Conservation (phyloP, 2,113 vertebrate species). For the Eptatretus burgeri region DNA sequence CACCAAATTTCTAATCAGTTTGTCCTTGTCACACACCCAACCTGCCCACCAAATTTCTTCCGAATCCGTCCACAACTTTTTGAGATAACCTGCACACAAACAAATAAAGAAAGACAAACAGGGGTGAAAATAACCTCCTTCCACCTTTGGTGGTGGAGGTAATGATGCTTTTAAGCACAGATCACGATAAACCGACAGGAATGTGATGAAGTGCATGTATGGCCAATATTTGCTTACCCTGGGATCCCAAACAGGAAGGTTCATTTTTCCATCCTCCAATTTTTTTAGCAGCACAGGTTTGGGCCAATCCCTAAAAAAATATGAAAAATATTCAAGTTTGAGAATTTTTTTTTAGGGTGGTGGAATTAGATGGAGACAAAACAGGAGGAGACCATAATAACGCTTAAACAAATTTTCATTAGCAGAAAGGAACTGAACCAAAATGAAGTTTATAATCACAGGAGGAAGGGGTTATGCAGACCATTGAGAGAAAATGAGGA, state of each 20-base stretch:
- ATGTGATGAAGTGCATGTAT: too few species aligned
- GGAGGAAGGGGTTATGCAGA: slow-evolving; percentile 17
- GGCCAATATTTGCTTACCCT: slow-evolving; percentile 25
- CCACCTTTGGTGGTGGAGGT: too few species aligned
- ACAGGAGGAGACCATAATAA: background rate
- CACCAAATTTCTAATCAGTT: too few species aligned
- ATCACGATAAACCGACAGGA: too few species aligned
- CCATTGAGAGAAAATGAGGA: slow-evolving; percentile 86
- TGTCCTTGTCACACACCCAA: too few species aligned
- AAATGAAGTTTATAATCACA: background rate
- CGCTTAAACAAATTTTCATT: background rate
- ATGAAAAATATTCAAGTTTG: background rate
- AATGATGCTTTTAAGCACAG: too few species aligned
- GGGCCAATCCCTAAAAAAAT: slow-evolving; percentile 52
- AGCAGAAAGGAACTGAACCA: background rate
- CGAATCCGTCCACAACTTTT: too few species aligned
- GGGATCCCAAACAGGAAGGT: slow-evolving; percentile 86
- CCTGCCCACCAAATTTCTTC: too few species aligned
- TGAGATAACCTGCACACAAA: too few species aligned
- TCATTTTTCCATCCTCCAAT: slow-evolving; percentile 68
- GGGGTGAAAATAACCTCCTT: too few species aligned
- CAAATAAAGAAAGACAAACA: too few species aligned
- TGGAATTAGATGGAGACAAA: background rate
- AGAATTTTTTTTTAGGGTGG: background rate
- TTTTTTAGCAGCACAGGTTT: slow-evolving; percentile 74